These are phyloP conservation scores for Laupala kohalensis DNA, from an alignment of 1,140 invertebrate genomes.

Conservation along the genomic window DNA sequence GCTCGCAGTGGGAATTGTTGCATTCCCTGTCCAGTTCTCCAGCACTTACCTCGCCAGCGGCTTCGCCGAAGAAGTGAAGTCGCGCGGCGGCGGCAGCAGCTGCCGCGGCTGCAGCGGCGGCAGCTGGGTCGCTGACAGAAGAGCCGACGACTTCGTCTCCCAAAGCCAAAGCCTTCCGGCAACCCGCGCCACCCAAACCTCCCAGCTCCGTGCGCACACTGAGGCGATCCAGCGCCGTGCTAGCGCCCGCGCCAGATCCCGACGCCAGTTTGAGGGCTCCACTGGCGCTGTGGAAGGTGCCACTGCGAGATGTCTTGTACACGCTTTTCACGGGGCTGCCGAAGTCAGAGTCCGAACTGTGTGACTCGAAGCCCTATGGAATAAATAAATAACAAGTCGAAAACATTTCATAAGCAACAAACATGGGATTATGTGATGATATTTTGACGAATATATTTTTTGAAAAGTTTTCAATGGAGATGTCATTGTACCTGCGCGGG, in stretches of 20 bases:
- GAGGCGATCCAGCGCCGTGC: slow-evolving; percentile 33
- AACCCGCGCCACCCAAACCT: slow-evolving; percentile 1
- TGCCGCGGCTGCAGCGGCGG: not conserved
- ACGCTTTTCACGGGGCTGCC: slow-evolving; percentile 14
- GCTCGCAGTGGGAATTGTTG: too few relatives aligned
- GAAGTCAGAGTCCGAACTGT: slow-evolving; percentile 35
- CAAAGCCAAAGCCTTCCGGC: not conserved
- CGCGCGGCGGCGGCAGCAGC: not conserved
- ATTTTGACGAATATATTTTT: too few relatives aligned
- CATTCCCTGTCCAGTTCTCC: too few relatives aligned
- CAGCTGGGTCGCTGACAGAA: not conserved
- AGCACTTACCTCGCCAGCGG: too few relatives aligned
- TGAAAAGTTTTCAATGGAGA: too few relatives aligned
- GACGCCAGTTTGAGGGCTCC: slow-evolving; percentile 1
- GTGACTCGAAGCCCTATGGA: slow-evolving; percentile 22
- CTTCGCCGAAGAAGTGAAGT: not conserved
- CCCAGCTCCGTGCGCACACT: slow-evolving; percentile 47
- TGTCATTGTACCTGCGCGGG: too few relatives aligned
- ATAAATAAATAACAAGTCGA: slow-evolving; percentile 22
- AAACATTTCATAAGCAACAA: too few relatives aligned
- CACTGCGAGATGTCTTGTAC: not conserved
- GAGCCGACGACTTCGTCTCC: not conserved
- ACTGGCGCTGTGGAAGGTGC: not conserved
- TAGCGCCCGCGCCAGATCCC: not conserved
- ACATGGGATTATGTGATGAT: too few relatives aligned